Conservation (phyloP, 2,888 invertebrate species). For the Conus canariensis region DNA sequence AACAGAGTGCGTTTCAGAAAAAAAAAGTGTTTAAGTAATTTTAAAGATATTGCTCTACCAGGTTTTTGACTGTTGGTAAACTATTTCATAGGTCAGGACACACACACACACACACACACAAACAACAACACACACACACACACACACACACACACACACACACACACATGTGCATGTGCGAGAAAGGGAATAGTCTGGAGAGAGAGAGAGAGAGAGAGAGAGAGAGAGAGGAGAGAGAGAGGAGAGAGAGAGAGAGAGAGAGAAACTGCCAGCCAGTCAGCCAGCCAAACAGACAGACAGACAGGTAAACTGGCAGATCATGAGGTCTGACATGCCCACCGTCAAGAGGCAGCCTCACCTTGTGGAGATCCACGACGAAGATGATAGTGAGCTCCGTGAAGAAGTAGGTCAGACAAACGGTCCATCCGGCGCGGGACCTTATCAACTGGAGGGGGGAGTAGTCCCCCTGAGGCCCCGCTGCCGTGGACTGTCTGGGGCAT, state of each 20-base stretch:
- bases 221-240: neutral
- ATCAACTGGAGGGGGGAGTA: neutral
- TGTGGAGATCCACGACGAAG: constrained; percentile 6
- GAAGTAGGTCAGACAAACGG: neutral
- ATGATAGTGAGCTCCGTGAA: constrained; percentile 15
- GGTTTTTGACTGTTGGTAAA: too few species aligned
- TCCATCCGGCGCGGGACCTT: neutral
- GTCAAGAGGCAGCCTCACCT: neutral
- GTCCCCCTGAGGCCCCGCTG: neutral
- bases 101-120: constrained; percentile 15
- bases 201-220: constrained; percentile 6
- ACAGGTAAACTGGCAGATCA: too few species aligned
- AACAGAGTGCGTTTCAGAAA: too few species aligned
- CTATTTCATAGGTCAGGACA: neutral
- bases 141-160: neutral
- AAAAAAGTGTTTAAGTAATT: too few species aligned
- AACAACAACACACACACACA: neutral
- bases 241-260: neutral
- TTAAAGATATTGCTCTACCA: too few species aligned
- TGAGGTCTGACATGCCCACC: too few species aligned
- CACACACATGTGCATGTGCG: neutral
- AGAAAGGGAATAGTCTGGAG: neutral
- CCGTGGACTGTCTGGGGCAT: neutral
- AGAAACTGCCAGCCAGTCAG: too few species aligned
- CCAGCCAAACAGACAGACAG: too few species aligned